These are phyloP conservation scores for Mus spicilegus DNA, from an alignment of 2,113 vertebrate species.

Conservation along the genomic window DNA sequence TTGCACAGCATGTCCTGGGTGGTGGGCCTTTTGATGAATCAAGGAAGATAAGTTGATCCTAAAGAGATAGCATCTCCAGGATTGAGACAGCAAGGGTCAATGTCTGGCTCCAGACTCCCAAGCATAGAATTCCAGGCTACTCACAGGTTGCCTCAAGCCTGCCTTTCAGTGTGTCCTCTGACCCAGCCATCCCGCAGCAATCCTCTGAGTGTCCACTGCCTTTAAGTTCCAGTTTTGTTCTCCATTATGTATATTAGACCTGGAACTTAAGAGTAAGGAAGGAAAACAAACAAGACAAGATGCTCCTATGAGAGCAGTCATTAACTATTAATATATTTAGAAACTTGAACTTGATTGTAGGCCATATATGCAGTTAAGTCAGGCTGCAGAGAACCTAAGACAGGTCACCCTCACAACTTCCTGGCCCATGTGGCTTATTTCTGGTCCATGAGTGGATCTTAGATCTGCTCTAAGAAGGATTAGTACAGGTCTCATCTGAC, in stretches of 20 bases:
- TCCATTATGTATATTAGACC: not conserved
- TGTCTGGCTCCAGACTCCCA: not conserved
- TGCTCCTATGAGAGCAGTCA: not conserved
- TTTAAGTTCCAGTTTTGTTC: not conserved
- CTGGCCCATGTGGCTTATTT: not conserved
- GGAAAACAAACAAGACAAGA: not conserved
- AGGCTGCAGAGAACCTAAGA: not conserved
- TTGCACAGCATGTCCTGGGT: not conserved
- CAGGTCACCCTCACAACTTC: not conserved
- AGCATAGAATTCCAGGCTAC: not conserved
- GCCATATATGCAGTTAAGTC: not conserved
- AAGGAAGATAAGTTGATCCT: not conserved
- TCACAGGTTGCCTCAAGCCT: not conserved
- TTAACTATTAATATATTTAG: not conserved
- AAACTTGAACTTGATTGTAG: not conserved
- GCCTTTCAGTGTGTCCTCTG: not conserved
- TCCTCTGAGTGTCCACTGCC: not conserved
- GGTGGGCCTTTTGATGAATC: not conserved
- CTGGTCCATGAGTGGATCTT: not conserved
- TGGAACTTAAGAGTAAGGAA: not conserved
- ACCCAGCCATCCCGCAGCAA: not conserved
- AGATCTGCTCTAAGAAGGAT: not conserved
- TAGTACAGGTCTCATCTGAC: not conserved
- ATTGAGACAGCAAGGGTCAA: not conserved
- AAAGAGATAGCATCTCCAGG: not conserved